A percentile compares a stretch with the other conserved stretches of the same genome.
Evolutionary conservation across 2,888 invertebrate genomes (phyloP).

Genomic region (Parelbella ahira): DNA sequence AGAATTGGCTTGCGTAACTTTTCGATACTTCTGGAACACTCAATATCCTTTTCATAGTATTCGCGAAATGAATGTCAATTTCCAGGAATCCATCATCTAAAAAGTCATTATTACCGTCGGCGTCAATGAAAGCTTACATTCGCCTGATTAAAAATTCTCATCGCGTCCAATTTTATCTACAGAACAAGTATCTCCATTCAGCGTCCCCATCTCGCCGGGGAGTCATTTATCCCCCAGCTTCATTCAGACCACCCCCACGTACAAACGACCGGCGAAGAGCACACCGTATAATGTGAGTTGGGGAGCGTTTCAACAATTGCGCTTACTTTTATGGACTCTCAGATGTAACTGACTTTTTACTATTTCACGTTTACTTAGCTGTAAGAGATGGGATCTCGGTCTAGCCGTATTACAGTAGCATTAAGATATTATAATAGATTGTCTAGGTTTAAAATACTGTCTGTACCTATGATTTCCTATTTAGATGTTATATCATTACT

Average conservation of each 20-base stretch:
- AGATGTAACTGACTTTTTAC: slow-evolving; percentile 2
- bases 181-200: slow-evolving; percentile 67
- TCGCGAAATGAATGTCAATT: too few species aligned
- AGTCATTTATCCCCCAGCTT: slow-evolving; percentile 61
- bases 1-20: too few species aligned
- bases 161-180: slow-evolving; percentile 32
- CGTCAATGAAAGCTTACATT: too few species aligned
- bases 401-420: too few species aligned
- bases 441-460: too few species aligned
- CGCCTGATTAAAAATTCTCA: slow-evolving; percentile 24
- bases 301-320: slow-evolving; percentile 5
- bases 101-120: slow-evolving; percentile 12
- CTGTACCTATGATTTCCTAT: too few species aligned
- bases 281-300: slow-evolving; percentile 67
- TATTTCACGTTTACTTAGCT: slow-evolving; percentile 1
- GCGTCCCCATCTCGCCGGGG: slow-evolving; percentile 63
- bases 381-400: too few species aligned
- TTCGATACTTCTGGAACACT: too few species aligned
- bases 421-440: too few species aligned
- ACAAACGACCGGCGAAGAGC: slow-evolving; percentile 66
- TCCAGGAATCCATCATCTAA: slow-evolving; percentile 4
- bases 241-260: slow-evolving; percentile 61
- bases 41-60: too few species aligned
- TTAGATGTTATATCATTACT: too few species aligned
- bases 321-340: slow-evolving; percentile 16